Evolutionary conservation across 1,140 invertebrate genomes (phyloP), one percentile per base, ranked within the genome.

Genomic region (Notospermus geniculatus): DNA sequence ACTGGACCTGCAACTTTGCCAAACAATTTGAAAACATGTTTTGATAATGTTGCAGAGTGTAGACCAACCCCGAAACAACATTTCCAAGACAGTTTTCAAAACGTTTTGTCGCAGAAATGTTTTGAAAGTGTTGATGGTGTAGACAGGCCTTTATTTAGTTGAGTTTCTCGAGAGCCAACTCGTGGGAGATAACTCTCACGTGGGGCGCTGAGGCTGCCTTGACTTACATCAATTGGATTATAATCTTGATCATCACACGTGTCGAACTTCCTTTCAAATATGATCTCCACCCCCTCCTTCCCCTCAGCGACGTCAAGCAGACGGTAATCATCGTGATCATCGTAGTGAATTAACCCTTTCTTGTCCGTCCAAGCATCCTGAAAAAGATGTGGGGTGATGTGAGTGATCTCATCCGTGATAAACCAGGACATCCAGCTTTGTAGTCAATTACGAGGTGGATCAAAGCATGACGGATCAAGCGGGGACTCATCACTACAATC

Each of bases 231-330:
- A 59, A 98, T 89, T 1, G 91, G 78, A 71, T 50, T 50, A 50
- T 97, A 93, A 81, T 98, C 95, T 22, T 89, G 79, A 13, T 86
- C 79, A 78, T 98, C 94, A 74, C 95, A 98, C 5, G 95, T 97
- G 66, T 95, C 90, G 72, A 97, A 96, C 74, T 88, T 87, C 85
- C 73, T 94, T 86, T 69, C 86, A 88, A 19, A 86, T 83, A 2
- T 84, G 71, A 62, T 86, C 84, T 36, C 84, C 81, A 63, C 85
- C 82, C 43, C 53, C 22, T 63, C 36, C 23, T 64, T 72, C 75
- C 65, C 78, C 5, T 55, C 87, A 62, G 66, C 65, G 1, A 73
- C 62, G 17, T 63, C 55, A 9, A 86, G 80, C 15, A 87, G 75
- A 2, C 59, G 36, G 70, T 93, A 97, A 74, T 97, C 87, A 79